These are phyloP conservation scores for Mimas tiliae DNA, from an alignment of 2,888 invertebrate species.

Conservation along the genomic window DNA sequence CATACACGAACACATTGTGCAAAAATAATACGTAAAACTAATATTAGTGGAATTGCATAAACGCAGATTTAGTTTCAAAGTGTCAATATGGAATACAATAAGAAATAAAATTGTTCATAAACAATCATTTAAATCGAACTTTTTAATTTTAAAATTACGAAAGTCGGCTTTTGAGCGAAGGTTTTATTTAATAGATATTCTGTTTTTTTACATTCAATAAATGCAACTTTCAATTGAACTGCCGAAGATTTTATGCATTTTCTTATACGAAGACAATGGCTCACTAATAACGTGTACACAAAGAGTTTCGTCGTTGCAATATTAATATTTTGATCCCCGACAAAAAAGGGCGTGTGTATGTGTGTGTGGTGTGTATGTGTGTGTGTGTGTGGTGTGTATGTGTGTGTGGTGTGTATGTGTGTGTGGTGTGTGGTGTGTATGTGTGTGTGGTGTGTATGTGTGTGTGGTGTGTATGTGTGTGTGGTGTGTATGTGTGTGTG, in stretches of 20 bases:
- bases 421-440: no score
- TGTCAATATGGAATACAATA: slow-evolving; percentile 51
- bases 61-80: slow-evolving; percentile 48
- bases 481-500: no score
- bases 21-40: slow-evolving; percentile 64
- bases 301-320: background rate
- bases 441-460: no score
- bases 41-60: slow-evolving; percentile 63
- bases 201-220: no score
- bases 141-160: no score
- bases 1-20: slow-evolving; percentile 41
- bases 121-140: slow-evolving; percentile 13
- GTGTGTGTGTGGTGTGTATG: no score
- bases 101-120: background rate
- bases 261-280: background rate
- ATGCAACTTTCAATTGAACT: background rate
- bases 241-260: no score
- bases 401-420: no score
- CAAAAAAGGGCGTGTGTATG: no score
- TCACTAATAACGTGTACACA: background rate
- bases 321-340: background rate
- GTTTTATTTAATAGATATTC: background rate
- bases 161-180: background rate
- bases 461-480: no score
- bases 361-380: no score